phyloP scores from a whole-genome alignment of 1,140 invertebrate species.

The Cataglyphis hispanica region DNA sequence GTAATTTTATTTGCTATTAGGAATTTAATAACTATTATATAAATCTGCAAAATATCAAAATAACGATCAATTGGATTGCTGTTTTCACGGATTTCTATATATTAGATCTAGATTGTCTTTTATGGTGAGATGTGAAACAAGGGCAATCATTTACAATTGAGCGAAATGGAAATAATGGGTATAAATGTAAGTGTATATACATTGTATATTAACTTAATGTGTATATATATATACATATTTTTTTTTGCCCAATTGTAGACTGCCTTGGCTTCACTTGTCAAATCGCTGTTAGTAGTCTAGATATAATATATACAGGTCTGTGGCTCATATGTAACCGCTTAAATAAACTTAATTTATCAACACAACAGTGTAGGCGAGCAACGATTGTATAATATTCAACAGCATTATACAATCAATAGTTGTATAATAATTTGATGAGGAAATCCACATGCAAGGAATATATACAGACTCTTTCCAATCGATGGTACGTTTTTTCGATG shows the following conservation, averaged over 20 bases:
- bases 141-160: too few species aligned
- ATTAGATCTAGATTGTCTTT: too few species aligned
- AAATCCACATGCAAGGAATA: neutral
- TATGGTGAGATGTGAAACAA: too few species aligned
- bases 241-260: too few species aligned
- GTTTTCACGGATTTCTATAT: too few species aligned
- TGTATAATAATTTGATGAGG: neutral
- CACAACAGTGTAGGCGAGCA: neutral
- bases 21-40: neutral
- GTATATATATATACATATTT: too few species aligned
- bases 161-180: too few species aligned
- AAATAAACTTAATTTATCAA: neutral
- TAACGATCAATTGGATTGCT: neutral
- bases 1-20: constrained; percentile 25
- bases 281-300: too few species aligned
- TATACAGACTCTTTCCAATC: neutral
- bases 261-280: too few species aligned
- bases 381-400: neutral
- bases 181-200: too few species aligned
- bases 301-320: too few species aligned
- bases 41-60: constrained; percentile 9
- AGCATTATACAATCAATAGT: neutral
- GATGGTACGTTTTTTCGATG: neutral
- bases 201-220: too few species aligned
- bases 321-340: neutral